These are phyloP conservation scores for Dilophus febrilis DNA, from an alignment of 2,888 invertebrate species.

Conservation along the genomic window DNA sequence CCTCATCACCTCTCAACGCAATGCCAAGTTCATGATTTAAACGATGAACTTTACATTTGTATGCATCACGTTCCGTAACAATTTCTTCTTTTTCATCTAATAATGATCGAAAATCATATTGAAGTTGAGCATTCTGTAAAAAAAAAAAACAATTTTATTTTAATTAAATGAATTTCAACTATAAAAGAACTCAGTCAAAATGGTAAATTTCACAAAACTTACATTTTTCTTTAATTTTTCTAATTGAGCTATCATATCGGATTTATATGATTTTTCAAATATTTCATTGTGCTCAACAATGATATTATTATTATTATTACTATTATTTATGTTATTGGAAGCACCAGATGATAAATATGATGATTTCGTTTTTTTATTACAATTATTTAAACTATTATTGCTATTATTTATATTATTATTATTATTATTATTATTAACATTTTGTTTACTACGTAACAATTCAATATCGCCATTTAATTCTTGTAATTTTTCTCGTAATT, in stretches of 20 bases:
- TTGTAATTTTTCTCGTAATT: constrained; percentile 49
- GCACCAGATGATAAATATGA: constrained; percentile 7
- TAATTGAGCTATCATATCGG: constrained; percentile 25
- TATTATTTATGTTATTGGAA: no score
- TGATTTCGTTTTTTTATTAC: neutral
- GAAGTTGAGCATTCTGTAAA: constrained; percentile 49
- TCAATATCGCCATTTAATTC: constrained; percentile 55
- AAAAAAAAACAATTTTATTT: neutral
- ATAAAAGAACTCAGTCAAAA: neutral
- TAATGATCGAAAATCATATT: constrained; percentile 57
- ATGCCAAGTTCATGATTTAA: constrained; percentile 64
- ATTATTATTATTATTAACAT: constrained; percentile 20
- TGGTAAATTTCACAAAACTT: neutral
- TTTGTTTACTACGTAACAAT: constrained; percentile 36
- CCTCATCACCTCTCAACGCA: constrained; percentile 32
- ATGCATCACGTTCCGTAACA: constrained; percentile 62
- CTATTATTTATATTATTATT: no score
- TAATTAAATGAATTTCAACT: neutral
- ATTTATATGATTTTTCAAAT: constrained; percentile 14
- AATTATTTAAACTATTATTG: no score
- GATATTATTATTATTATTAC: neutral
- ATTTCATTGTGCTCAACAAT: constrained; percentile 8
- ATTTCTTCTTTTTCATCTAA: constrained; percentile 75
- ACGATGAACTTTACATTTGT: constrained; percentile 65
- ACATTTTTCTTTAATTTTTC: constrained; percentile 26